Evolutionary conservation across 2,888 invertebrate genomes (phyloP), one percentile per base, ranked within the genome.

Genomic region (Oscheius sp.): DNA sequence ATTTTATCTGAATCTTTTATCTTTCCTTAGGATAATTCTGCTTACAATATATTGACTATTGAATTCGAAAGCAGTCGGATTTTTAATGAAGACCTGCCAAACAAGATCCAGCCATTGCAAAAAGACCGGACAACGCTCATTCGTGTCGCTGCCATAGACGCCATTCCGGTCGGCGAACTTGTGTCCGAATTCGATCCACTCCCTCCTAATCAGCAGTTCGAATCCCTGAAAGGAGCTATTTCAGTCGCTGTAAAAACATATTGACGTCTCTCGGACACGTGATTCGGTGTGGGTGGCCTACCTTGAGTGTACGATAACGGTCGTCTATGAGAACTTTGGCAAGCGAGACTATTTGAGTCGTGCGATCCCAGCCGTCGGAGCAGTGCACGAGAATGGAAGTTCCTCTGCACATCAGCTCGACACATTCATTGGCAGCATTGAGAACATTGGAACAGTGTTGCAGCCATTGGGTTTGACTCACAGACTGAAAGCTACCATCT

Each of bases 281-380:
- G n/a, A 55, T 11, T 21, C 55, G 29, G 55, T 29, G 29, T 21
- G 29, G 35, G 35, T 33, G 21, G n/a, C 65, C 21, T 21, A 76
- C 75, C 66, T 95, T 93, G 70, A 95, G 92, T 11, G 97, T 98
- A 84, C 98, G 92, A 90, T 98, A 98, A 91, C 93, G 94, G 0
- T 96, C 96, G 92, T 98, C 98, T 53, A 97, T 92, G 88, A 97
- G 91, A 57, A 98, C 92, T 90, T 97, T 94, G 13, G 96, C 95
- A 70, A 97, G 92, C 55, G 96, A 94, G 21, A 95, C 95, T 82
- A 99, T 94, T 91, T 99, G 98, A 60, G 98, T 95, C 74, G 98
- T 99, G 83, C 98, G 92, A 91, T 99, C 98, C 98, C 98, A 98
- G 62, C 98, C 98, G 91, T 98, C 98, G 2, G 96, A 96, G 90